A percentile compares a stretch with the other conserved stretches of the same genome.
These are phyloP conservation scores for Brienomyrus longianalis DNA, from an alignment of 2,113 vertebrate genomes.

Conservation along the genomic window DNA sequence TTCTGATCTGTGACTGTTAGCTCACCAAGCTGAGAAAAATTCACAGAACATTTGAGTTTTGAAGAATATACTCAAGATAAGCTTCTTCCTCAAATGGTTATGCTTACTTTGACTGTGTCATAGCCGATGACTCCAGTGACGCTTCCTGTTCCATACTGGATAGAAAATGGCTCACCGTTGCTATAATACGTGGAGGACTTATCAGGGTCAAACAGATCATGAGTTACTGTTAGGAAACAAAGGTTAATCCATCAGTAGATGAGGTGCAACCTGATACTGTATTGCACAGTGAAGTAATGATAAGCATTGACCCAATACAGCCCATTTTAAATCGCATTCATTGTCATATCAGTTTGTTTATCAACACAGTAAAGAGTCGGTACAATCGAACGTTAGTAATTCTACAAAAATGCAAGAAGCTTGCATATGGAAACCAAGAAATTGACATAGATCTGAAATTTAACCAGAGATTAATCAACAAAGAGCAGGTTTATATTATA, in stretches of 20 bases:
- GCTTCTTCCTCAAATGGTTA: not conserved
- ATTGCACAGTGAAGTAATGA: not conserved
- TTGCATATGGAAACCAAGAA: not conserved
- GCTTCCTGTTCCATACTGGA: conserved; percentile 55
- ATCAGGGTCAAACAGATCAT: conserved; percentile 44
- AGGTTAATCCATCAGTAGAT: not conserved
- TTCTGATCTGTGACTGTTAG: conserved; percentile 28
- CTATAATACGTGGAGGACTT: conserved; percentile 51
- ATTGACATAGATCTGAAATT: not conserved
- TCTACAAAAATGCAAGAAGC: not conserved
- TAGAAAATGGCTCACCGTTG: conserved; percentile 19
- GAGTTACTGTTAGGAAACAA: conserved; percentile 38
- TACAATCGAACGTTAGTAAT: not conserved
- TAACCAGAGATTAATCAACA: conserved; percentile 9
- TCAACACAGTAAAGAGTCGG: not conserved
- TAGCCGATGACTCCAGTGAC: conserved; percentile 47
- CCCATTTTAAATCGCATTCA: not conserved
- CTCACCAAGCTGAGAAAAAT: conserved; percentile 22
- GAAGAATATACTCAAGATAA: not conserved
- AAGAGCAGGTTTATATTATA: conserved; percentile 26
- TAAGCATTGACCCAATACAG: not conserved
- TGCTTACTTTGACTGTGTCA: conserved; percentile 57
- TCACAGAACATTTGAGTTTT: not conserved
- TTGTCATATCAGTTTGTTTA: not conserved
- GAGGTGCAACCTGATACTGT: conserved; percentile 19